Evolutionary conservation across 37 sponge, comb jelly and placozoan genomes (phyloP).

Genomic region (Aplysina aerophoba): DNA sequence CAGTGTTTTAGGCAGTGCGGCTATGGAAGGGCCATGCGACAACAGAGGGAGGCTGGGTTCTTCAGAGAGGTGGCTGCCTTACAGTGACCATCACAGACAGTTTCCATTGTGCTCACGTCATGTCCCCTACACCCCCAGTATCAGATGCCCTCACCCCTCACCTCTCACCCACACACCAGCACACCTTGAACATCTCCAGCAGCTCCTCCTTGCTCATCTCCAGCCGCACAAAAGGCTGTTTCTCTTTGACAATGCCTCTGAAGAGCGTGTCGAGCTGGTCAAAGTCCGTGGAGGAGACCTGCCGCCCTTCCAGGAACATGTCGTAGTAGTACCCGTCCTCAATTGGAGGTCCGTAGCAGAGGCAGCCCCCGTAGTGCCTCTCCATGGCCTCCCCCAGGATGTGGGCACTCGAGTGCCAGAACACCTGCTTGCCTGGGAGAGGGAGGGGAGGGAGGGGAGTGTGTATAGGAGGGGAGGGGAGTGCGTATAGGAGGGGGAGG

Average conservation of each 20-base stretch:
- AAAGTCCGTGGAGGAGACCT: constrained; percentile 84
- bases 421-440: constrained; percentile 77
- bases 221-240: constrained; percentile 92
- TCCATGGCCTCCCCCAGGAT: constrained; percentile 99
- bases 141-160: no score
- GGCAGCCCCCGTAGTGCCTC: constrained; percentile 90
- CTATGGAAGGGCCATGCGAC: no score
- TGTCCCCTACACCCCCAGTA: no score
- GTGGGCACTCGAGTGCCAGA: constrained; percentile 99
- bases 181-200: constrained; percentile 96
- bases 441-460: no score
- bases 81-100: no score
- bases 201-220: constrained; percentile 98
- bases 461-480: no score
- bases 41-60: no score
- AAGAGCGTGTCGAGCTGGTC: constrained; percentile 82
- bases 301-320: constrained; percentile 75
- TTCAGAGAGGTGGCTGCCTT: no score
- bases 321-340: constrained; percentile 96
- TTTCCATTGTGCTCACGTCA: no score
- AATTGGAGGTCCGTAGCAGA: constrained; percentile 99
- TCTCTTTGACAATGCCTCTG: constrained; percentile 89
- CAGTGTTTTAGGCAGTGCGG: no score
- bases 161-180: no score
- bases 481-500: no score